phyloP scores from a whole-genome alignment of 2,888 invertebrate genomes.

The Torymus aiolomorphi region DNA sequence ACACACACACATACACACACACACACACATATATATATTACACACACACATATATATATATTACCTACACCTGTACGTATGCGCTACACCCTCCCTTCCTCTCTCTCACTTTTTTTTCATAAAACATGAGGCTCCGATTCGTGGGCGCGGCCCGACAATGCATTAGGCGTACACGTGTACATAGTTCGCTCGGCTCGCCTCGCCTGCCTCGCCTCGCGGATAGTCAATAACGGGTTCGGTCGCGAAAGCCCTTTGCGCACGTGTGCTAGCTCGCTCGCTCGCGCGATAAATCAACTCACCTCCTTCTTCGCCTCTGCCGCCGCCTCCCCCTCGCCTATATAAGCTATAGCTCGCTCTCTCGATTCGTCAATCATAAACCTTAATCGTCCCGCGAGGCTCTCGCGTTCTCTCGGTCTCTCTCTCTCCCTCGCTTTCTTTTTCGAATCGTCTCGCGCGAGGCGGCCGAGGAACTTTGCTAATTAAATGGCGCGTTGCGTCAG shows the following conservation, averaged over 20 bases:
- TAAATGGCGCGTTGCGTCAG: constrained; percentile 55
- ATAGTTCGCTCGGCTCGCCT: neutral
- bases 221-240: constrained; percentile 45
- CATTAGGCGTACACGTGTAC: constrained; percentile 51
- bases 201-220: neutral
- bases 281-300: constrained; percentile 50
- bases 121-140: constrained; percentile 54
- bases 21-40: too few species aligned
- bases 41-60: neutral
- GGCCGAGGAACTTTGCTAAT: constrained; percentile 50
- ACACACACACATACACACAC: too few species aligned
- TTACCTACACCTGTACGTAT: neutral
- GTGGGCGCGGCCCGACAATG: constrained; percentile 63
- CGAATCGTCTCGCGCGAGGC: constrained; percentile 5
- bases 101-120: constrained; percentile 33
- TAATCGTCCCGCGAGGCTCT: constrained; percentile 50
- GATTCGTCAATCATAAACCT: constrained; percentile 56
- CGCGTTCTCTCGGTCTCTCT: neutral
- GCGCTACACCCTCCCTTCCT: neutral
- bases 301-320: neutral
- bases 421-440: neutral
- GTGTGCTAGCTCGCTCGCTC: neutral
- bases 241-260: constrained; percentile 34
- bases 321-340: neutral
- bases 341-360: neutral